Conservation (phyloP, 2,113 vertebrate genomes). For the Phrynocephalus versicolor region DNA sequence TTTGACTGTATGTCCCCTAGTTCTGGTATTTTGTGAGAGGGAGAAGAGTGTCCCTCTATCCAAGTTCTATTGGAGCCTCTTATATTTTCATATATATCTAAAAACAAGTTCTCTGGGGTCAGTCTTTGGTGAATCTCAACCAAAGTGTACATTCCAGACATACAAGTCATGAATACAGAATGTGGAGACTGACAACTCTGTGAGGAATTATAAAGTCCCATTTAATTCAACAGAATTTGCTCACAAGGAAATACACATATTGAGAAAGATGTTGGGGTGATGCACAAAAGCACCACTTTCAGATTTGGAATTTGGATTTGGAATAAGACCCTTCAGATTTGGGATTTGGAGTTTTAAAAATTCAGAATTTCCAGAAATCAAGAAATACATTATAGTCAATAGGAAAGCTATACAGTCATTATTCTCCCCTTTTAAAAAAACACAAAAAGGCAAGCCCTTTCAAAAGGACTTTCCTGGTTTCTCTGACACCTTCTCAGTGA, state of each 20-base stretch:
- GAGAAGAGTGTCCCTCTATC: no score
- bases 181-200: background rate
- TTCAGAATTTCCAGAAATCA: background rate
- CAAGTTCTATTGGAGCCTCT: background rate
- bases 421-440: no score
- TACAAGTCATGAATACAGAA: background rate
- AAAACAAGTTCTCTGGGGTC: background rate
- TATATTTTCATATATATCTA: background rate
- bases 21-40: no score
- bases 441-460: no score
- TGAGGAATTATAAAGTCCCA: background rate
- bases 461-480: no score
- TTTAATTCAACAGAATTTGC: background rate
- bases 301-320: background rate
- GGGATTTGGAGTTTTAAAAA: background rate
- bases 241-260: no score
- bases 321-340: background rate
- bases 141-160: background rate
- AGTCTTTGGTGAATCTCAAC: background rate
- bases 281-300: background rate
- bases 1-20: no score
- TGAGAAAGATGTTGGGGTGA: background rate
- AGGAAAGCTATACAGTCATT: no score
- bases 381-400: no score
- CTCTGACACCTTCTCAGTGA: no score